These are phyloP conservation scores for Arge pagana DNA, from an alignment of 2,888 invertebrate species.

Conservation along the genomic window DNA sequence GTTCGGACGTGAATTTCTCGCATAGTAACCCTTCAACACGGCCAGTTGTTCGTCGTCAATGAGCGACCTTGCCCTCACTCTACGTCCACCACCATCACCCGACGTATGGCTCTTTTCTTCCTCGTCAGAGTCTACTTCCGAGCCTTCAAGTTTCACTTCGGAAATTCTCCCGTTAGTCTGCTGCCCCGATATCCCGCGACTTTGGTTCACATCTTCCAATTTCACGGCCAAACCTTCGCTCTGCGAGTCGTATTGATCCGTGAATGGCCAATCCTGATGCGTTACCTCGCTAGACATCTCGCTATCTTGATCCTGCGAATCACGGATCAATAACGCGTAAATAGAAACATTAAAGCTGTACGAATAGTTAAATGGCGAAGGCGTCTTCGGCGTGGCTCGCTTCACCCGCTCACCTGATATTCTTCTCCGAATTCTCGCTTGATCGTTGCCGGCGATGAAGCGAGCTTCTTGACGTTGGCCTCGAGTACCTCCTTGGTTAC, in stretches of 20 bases:
- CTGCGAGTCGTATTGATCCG: constrained; percentile 57
- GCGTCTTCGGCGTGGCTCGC: neutral
- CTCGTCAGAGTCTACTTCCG: constrained; percentile 55
- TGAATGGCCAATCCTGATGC: constrained; percentile 47
- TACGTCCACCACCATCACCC: constrained; percentile 66
- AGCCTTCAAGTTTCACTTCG: constrained; percentile 35
- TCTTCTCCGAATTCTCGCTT: constrained; percentile 52
- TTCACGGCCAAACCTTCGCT: constrained; percentile 80
- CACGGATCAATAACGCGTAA: constrained; percentile 46
- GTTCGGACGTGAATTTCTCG: constrained; percentile 89
- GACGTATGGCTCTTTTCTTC: constrained; percentile 61
- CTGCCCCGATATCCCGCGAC: constrained; percentile 59
- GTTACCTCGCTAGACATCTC: constrained; percentile 54
- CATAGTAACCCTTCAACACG: constrained; percentile 86
- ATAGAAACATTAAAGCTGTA: neutral
- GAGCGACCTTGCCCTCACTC: constrained; percentile 89
- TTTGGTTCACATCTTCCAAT: constrained; percentile 66
- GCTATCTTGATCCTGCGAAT: constrained; percentile 74
- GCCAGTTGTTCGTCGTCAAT: constrained; percentile 93
- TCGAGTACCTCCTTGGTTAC: constrained; percentile 76
- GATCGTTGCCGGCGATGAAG: constrained; percentile 62
- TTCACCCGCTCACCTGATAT: constrained; percentile 42
- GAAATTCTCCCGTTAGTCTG: constrained; percentile 49
- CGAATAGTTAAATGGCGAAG: neutral
- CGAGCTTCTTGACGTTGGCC: constrained; percentile 70